Evolutionary conservation across 2,888 invertebrate genomes (phyloP).

Genomic region (Hylaea fasciaria): DNA sequence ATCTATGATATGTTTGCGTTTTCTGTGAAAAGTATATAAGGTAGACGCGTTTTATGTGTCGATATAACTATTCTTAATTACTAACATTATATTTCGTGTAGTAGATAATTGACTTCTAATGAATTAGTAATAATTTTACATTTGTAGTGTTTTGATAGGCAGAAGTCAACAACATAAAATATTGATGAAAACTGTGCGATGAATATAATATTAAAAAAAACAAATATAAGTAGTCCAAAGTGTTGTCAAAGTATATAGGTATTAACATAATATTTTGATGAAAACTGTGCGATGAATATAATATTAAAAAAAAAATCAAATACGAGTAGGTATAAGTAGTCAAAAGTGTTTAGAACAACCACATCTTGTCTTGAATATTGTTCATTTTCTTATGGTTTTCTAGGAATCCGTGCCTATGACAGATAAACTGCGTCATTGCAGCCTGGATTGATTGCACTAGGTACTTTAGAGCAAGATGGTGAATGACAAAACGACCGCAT

Average conservation of each 20-base stretch:
- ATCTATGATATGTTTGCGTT: slow-evolving; percentile 2
- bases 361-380: no score
- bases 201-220: neutral
- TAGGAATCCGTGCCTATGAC: no score
- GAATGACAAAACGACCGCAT: no score
- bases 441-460: no score
- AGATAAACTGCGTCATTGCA: no score
- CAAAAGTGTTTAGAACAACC: no score
- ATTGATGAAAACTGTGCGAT: neutral
- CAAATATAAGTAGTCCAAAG: no score
- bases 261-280: neutral
- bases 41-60: slow-evolving; percentile 5
- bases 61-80: slow-evolving; percentile 12
- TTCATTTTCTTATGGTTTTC: no score
- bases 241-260: no score
- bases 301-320: no score
- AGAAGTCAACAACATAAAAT: neutral
- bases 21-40: slow-evolving; percentile 11
- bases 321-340: no score
- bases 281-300: neutral
- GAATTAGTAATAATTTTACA: slow-evolving; percentile 19
- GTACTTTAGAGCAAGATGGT: no score
- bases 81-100: slow-evolving; percentile 24
- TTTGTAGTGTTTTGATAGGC: slow-evolving; percentile 8
- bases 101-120: slow-evolving; percentile 32